phyloP scores from a whole-genome alignment of 2,797 vertebrate genomes.

The Sebastes matsubarae region DNA sequence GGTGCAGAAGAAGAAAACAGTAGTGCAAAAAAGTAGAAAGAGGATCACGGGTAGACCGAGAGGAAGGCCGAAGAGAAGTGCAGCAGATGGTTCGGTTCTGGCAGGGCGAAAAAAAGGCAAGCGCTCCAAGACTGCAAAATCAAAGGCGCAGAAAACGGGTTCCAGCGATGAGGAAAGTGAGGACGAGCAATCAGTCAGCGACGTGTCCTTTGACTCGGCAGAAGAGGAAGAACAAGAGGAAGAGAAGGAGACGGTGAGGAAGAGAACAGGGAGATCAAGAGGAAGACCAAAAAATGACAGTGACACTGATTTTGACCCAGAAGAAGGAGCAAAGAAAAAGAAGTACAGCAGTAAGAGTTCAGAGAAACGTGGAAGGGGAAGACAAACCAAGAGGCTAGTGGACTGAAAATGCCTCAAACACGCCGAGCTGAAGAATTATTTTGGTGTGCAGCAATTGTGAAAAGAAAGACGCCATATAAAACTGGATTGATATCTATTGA shows the following conservation, averaged over 20 bases:
- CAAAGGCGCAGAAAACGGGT: background rate
- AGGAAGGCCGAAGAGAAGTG: slow-evolving; percentile 38
- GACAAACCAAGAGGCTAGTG: background rate
- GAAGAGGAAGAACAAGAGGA: background rate
- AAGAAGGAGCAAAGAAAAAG: slow-evolving; percentile 13
- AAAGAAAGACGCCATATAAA: background rate
- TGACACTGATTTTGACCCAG: slow-evolving; percentile 43
- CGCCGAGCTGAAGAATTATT: background rate
- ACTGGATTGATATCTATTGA: background rate
- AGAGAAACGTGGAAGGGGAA: background rate
- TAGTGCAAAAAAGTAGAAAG: background rate
- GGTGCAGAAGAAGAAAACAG: background rate
- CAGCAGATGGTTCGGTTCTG: background rate
- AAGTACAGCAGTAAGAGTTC: background rate
- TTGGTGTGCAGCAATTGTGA: background rate
- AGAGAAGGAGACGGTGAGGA: background rate
- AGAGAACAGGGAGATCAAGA: background rate
- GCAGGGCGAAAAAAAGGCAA: background rate
- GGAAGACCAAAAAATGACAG: slow-evolving; percentile 1
- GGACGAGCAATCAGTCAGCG: background rate
- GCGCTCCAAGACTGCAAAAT: background rate
- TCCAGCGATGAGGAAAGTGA: slow-evolving; percentile 11
- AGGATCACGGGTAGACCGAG: slow-evolving; percentile 31
- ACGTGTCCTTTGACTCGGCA: background rate
- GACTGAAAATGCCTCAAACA: background rate